These are phyloP conservation scores for Acanthis flammea DNA, from an alignment of 2,797 vertebrate species.

Conservation along the genomic window DNA sequence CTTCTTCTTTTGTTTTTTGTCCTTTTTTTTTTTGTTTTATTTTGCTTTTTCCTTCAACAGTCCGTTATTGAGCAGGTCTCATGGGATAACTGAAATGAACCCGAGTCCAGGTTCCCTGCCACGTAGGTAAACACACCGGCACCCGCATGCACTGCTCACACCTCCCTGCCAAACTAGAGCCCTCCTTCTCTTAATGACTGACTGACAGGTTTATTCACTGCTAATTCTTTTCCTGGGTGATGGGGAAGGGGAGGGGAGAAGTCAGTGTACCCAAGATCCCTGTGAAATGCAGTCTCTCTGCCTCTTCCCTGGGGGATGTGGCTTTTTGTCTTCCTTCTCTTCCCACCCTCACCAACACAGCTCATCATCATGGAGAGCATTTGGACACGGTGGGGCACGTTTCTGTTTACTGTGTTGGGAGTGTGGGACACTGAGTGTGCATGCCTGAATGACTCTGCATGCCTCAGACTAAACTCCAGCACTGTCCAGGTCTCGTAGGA, in stretches of 20 bases:
- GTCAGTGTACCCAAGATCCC: background rate
- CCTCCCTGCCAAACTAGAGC: slow-evolving; percentile 45
- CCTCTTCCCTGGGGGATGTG: background rate
- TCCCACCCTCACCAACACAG: slow-evolving; percentile 29
- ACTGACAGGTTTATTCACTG: background rate
- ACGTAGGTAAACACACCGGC: slow-evolving; percentile 85
- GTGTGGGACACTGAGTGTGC: slow-evolving; percentile 14
- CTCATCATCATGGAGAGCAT: background rate
- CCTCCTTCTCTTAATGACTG: background rate
- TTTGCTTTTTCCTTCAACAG: slow-evolving; percentile 86
- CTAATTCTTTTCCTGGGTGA: background rate
- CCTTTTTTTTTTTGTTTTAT: slow-evolving; percentile 45
- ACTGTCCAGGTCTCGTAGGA: background rate
- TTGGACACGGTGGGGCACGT: background rate
- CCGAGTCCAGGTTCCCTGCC: slow-evolving; percentile 82
- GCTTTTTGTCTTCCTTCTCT: background rate
- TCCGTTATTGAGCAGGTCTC: slow-evolving; percentile 97
- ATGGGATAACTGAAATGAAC: slow-evolving; percentile 95
- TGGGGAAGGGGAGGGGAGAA: background rate
- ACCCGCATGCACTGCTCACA: slow-evolving; percentile 76
- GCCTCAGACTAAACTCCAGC: slow-evolving; percentile 38
- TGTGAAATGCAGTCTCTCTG: background rate
- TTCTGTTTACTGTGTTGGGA: slow-evolving; percentile 21
- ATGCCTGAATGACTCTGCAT: slow-evolving; percentile 47
- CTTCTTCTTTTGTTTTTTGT: slow-evolving; percentile 63